Percentiles rank a stretch among this genome's conserved stretches.
phyloP scores from a whole-genome alignment of 2,797 vertebrate species.

The Lacerta agilis region DNA sequence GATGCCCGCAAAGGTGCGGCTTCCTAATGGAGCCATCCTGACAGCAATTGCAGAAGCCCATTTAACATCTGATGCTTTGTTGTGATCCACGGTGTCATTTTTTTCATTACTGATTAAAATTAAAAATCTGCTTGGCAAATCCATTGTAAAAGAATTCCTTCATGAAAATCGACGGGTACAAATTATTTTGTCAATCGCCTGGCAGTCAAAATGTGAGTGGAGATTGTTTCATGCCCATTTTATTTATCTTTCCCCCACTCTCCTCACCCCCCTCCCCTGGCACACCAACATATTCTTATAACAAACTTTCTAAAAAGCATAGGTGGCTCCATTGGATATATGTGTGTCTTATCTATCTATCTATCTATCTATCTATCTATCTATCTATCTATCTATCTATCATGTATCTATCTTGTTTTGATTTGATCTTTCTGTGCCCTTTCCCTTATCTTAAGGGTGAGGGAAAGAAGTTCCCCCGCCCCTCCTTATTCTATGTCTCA shows the following conservation, averaged over 20 bases:
- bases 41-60: slow-evolving; percentile 93
- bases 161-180: slow-evolving; percentile 91
- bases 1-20: slow-evolving; percentile 91
- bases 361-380: too few species aligned
- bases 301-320: slow-evolving; percentile 77
- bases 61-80: slow-evolving; percentile 97
- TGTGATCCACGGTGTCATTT: slow-evolving; percentile 99
- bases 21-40: slow-evolving; percentile 91
- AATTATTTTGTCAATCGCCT: slow-evolving; percentile 97
- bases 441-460: slow-evolving; percentile 22
- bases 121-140: slow-evolving; percentile 90
- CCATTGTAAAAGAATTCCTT: slow-evolving; percentile 87
- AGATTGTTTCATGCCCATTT: slow-evolving; percentile 83
- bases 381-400: too few species aligned
- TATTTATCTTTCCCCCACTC: slow-evolving; percentile 63
- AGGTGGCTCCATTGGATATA: slow-evolving; percentile 76
- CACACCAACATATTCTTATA: slow-evolving; percentile 76
- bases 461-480: slow-evolving; percentile 5
- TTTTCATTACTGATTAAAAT: slow-evolving; percentile 99
- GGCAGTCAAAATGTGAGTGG: slow-evolving; percentile 82
- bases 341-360: background rate
- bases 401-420: slow-evolving; percentile 47
- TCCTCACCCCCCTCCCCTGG: slow-evolving; percentile 64
- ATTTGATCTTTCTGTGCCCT: slow-evolving; percentile 69
- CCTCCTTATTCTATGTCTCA: slow-evolving; percentile 47